Evolutionary conservation across 2,797 vertebrate species (phyloP), one percentile per base, ranked within the genome.

Genomic region (Enteromius argenteus): DNA sequence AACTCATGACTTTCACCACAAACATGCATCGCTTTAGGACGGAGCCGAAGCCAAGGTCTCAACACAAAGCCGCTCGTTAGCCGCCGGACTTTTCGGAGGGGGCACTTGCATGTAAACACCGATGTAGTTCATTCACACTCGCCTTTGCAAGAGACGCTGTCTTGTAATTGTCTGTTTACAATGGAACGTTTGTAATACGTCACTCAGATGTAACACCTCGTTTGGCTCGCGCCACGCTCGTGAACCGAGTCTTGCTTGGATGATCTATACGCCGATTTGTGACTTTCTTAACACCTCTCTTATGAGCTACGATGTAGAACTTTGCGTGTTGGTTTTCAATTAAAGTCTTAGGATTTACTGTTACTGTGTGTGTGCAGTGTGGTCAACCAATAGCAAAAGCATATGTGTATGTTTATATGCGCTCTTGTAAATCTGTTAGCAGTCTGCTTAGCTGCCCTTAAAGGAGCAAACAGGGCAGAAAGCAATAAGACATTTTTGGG

Each of bases 271-370:
- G 35, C 73, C 44, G 81, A 83, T 44, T 77, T 83, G 62, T 58
- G 81, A 83, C 81, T 69, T 83, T 77, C 49, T 68, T 83, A 76
- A 77, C 49, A 35, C 49, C 3, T 83, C 81, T 58, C 37, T 77
- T 35, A 44, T 44, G 64, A 68, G 64, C 64, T 77, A 46, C 76
- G 23, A 58, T 69, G 73, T 77, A 44, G 23, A 83, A 46, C 35
- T 44, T 35, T 46, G 49, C 3, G 46, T 83, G 49, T 83, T 83
- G 73, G 42, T 82, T 82, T 82, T 82, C 32, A 39, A 75, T 75
- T 82, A 39, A 75, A 82, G 71, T 82, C 71, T 74, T 44, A 83
- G 37, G 66, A 51, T 62, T 79, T 69, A 71, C 82, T 37, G 35
- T 75, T 75, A 39, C 71, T 75, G 72, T 49, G 46, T 49, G 46